phyloP scores from a whole-genome alignment of 2,797 vertebrate species.

The Sternotherus odoratus region DNA sequence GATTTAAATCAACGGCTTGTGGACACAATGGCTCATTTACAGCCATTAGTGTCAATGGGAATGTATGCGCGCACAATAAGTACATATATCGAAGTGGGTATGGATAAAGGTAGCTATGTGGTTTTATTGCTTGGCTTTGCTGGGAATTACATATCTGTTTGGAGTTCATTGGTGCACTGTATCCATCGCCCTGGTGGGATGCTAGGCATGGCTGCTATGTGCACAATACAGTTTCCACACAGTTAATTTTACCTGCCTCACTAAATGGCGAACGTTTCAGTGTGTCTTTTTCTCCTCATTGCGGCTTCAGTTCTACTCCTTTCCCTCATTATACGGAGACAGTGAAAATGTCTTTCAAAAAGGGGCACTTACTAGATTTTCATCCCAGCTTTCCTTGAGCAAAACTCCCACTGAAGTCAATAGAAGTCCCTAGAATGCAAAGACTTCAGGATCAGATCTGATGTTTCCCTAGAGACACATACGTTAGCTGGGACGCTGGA shows the following conservation, averaged over 20 bases:
- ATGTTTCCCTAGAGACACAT: not conserved
- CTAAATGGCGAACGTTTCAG: not conserved
- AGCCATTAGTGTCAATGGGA: not conserved
- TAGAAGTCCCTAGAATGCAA: not conserved
- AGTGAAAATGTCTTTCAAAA: not conserved
- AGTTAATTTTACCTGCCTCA: not conserved
- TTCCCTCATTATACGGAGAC: not conserved
- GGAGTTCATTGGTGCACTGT: not conserved
- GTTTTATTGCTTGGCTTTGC: not conserved
- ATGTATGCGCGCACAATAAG: not conserved
- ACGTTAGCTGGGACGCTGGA: not conserved
- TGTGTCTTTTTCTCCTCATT: not conserved
- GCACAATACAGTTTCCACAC: rapidly evolving
- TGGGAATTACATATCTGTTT: not conserved
- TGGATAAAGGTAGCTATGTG: not conserved
- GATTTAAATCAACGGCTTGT: not conserved
- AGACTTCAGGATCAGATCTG: not conserved
- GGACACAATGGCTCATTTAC: not conserved
- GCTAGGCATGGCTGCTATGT: not conserved
- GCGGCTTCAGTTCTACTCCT: not conserved
- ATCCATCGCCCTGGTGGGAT: not conserved
- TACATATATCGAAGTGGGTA: not conserved
- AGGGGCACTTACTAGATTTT: not conserved
- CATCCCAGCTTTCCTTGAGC: not conserved
- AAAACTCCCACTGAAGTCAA: not conserved